Percentiles rank a stretch among this genome's conserved stretches.
phyloP scores from a whole-genome alignment of 1,140 invertebrate species.

The Pseudoatta argentina region DNA sequence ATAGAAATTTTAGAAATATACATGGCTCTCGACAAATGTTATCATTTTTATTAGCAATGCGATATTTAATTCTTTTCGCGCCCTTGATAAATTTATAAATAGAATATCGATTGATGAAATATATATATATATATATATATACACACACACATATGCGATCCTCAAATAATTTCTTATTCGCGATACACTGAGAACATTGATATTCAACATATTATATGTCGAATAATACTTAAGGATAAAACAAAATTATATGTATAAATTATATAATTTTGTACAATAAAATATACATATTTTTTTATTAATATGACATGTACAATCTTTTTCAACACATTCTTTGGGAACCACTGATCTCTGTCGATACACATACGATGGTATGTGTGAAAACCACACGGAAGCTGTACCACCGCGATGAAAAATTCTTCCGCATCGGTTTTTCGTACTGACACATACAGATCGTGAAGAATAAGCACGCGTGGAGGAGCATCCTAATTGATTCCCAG shows the following conservation, averaged over 20 bases:
- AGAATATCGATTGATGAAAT: conserved; percentile 9
- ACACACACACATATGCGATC: not conserved
- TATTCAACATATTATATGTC: not conserved
- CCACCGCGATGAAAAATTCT: conserved; percentile 48
- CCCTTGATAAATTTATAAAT: conserved; percentile 29
- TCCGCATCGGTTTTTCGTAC: conserved; percentile 34
- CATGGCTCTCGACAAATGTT: not conserved
- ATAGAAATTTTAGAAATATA: conserved; percentile 20
- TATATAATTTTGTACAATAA: conserved; percentile 8
- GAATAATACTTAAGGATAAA: not conserved
- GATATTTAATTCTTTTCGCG: not conserved
- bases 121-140: not conserved
- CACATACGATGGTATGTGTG: not conserved
- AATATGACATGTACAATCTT: not conserved
- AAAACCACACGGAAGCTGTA: conserved; percentile 37
- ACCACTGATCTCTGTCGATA: conserved; percentile 39
- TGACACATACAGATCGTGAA: conserved; percentile 32
- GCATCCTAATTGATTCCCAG: conserved; percentile 65
- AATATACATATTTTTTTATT: not conserved
- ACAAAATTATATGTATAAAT: not conserved
- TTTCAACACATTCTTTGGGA: not conserved
- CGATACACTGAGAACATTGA: not conserved
- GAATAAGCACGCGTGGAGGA: conserved; percentile 42
- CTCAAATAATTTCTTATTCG: not conserved
- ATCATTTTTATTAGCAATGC: not conserved